Base-by-base conservation (phyloP, 23 tunicate genomes). In the Halocynthia roretzi region DNA sequence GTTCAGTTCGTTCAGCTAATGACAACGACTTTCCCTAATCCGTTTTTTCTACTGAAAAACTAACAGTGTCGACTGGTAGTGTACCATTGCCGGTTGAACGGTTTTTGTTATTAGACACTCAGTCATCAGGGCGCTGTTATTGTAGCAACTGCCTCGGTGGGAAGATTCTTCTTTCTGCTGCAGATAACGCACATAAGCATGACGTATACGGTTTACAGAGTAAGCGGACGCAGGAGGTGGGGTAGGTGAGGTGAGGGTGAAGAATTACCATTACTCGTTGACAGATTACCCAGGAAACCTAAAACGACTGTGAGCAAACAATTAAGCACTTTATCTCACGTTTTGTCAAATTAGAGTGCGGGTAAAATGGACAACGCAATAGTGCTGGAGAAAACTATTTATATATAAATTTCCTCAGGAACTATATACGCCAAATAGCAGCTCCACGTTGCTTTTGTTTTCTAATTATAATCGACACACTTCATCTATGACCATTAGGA, bases 271-370 rank as follows among this genome's bases (percentile, higher is more conserved):
- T 74, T 62, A 54, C 78, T 74, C 22, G 78, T 74, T 74, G 78
- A 74, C 56, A 18, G 63, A 74, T 74, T 48, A 54, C 8, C 60
- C 78, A 74, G 78, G 78, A 74, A 74, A 74, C 78, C 78, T 74
- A 74, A 74, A 54, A 74, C 78, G n/a, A 9, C 21, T 55, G 64
- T 54, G 56, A 74, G 78, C 78, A 74, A 74, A 74, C 78, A 74
- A 74, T 74, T 74, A 74, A 54, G 78, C 64, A 74, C 78, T 74
- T 31, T 74, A 53, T 74, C 62, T 74, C 78, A 74, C 78, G 56
- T 54, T 15, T 74, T 74, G 55, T 64, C 60, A 54, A 51, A 54
- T 44, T 51, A 54, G 54, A 48, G 71, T 67, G 71, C 44, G 44
- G 44, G 44, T 31, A 31, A 31, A 31, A 31, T 31, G 44, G 44